Percentiles rank a stretch among this genome's conserved stretches.
Conservation (phyloP, 2,113 vertebrate species). For the Aphyosemion australe region DNA sequence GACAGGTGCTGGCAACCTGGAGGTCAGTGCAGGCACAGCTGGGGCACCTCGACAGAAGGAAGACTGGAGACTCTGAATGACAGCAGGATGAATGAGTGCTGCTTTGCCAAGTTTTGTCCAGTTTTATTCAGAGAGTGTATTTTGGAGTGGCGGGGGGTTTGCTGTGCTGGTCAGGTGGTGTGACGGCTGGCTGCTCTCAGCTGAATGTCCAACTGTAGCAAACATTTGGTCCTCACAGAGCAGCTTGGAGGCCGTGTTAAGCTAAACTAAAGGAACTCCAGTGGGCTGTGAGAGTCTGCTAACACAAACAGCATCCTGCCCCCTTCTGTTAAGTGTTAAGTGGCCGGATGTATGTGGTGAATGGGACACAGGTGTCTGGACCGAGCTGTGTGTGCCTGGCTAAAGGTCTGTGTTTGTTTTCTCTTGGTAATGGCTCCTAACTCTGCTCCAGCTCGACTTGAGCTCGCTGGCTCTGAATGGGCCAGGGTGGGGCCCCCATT, state of each 20-base stretch:
- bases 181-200: conserved; percentile 51
- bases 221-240: conserved; percentile 36
- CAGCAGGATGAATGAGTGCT: conserved; percentile 68
- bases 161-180: conserved; percentile 47
- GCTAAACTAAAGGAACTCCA: conserved; percentile 41
- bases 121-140: conserved; percentile 44
- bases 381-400: conserved; percentile 44
- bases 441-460: conserved; percentile 43
- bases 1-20: conserved; percentile 61
- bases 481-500: conserved; percentile 10
- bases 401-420: conserved; percentile 71
- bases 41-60: conserved; percentile 51
- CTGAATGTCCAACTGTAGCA: conserved; percentile 17
- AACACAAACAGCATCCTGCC: conserved; percentile 62
- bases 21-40: conserved; percentile 58
- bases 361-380: conserved; percentile 73
- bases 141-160: conserved; percentile 41
- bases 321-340: conserved; percentile 70
- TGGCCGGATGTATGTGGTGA: conserved; percentile 70
- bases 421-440: conserved; percentile 58
- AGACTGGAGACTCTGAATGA: conserved; percentile 48
- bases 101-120: conserved; percentile 39
- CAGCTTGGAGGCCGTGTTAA: conserved; percentile 39
- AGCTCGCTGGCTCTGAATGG: conserved; percentile 58
- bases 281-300: conserved; percentile 48